Percentiles rank a stretch among this genome's conserved stretches.
These are phyloP conservation scores for Oxygymnocypris stewartii DNA, from an alignment of 2,113 vertebrate species.

Conservation along the genomic window DNA sequence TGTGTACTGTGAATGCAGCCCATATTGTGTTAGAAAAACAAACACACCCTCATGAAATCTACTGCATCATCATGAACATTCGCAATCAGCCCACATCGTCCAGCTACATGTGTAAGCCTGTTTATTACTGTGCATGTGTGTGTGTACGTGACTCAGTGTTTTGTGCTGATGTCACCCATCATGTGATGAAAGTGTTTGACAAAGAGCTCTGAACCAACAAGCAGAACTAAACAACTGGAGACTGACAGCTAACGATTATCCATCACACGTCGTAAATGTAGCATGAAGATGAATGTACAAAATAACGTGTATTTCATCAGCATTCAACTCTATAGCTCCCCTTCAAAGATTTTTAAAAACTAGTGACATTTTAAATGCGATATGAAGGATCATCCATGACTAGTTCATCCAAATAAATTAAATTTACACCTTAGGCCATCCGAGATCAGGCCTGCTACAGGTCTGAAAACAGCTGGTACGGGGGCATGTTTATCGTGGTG, in stretches of 20 bases:
- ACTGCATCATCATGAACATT: background rate
- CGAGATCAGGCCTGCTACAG: background rate
- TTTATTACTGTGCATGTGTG: background rate
- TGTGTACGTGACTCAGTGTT: slow-evolving; percentile 63
- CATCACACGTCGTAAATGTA: background rate
- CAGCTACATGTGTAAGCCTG: background rate
- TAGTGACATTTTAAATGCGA: background rate
- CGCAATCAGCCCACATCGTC: background rate
- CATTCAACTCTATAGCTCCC: no score
- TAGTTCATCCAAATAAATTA: no score
- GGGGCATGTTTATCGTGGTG: no score
- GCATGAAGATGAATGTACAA: background rate
- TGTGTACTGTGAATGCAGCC: background rate
- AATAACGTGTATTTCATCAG: background rate
- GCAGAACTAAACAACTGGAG: background rate
- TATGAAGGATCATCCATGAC: background rate
- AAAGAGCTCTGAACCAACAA: background rate
- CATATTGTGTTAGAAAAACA: background rate
- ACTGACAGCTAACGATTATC: background rate
- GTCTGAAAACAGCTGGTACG: no score
- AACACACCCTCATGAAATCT: background rate
- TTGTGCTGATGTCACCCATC: background rate
- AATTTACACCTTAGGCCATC: no score
- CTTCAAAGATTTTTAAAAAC: background rate
- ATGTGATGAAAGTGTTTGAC: slow-evolving; percentile 20